A percentile compares a stretch with the other conserved stretches of the same genome.
Evolutionary conservation across 2,888 invertebrate species (phyloP).

Genomic region (Odontothrips loti): DNA sequence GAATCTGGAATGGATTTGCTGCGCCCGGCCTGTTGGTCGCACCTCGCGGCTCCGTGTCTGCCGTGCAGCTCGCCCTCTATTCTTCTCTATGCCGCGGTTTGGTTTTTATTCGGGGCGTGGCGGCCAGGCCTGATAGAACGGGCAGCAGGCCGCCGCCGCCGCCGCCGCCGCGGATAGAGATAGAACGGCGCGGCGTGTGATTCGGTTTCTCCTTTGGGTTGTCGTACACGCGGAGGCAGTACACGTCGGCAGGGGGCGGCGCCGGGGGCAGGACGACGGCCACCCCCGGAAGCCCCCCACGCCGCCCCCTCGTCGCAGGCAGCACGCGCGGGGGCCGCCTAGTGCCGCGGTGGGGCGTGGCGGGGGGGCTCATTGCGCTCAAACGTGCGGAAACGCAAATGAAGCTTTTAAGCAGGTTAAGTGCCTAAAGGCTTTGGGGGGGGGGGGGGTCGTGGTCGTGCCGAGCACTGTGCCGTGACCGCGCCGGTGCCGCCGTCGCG

Average conservation of each 20-base stretch:
- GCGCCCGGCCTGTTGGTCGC: constrained; percentile 33
- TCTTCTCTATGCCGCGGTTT: no score
- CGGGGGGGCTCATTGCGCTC: not conserved
- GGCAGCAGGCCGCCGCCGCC: no score
- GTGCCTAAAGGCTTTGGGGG: not conserved
- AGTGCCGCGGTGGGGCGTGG: not conserved
- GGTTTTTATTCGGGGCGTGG: not conserved
- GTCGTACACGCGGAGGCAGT: no score
- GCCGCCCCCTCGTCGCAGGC: not conserved
- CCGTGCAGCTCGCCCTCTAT: constrained; percentile 28
- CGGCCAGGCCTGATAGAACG: not conserved
- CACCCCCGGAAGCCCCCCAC: not conserved
- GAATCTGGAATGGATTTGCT: constrained; percentile 19
- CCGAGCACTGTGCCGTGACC: not conserved
- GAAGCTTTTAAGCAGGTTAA: constrained; percentile 25
- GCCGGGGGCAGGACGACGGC: no score
- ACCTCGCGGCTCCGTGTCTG: constrained; percentile 33
- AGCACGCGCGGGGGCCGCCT: not conserved
- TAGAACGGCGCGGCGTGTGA: not conserved
- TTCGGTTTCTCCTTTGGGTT: not conserved
- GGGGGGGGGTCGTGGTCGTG: not conserved
- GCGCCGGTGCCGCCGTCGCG: not conserved
- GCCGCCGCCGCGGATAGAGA: no score
- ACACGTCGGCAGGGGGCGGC: no score
- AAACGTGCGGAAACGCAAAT: constrained; percentile 4